phyloP scores from a whole-genome alignment of 1,140 invertebrate species.

The Ylistrum balloti region DNA sequence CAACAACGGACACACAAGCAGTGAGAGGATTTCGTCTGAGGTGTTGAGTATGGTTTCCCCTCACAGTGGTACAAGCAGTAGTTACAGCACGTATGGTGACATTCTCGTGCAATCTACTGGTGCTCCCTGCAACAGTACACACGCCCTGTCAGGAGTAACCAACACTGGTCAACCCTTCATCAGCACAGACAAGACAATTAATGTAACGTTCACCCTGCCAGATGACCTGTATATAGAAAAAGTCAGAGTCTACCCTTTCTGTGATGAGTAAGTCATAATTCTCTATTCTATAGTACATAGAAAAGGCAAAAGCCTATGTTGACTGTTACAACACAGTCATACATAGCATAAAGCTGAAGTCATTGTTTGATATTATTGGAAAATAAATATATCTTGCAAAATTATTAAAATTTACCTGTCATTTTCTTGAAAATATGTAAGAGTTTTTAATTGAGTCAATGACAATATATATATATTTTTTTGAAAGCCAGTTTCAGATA shows the following conservation, averaged over 20 bases:
- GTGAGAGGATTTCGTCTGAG: conserved; percentile 66
- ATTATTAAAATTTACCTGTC: too few relatives aligned
- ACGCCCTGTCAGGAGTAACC: background rate
- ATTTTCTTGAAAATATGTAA: too few relatives aligned
- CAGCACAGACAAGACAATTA: conserved; percentile 29
- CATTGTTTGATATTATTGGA: too few relatives aligned
- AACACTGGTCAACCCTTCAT: conserved; percentile 50
- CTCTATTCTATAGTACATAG: too few relatives aligned
- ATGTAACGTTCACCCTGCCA: conserved; percentile 65
- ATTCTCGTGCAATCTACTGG: conserved; percentile 60
- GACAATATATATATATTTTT: too few relatives aligned
- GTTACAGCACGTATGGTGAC: conserved; percentile 56
- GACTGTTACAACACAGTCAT: too few relatives aligned
- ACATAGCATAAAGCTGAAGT: too few relatives aligned
- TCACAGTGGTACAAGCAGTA: background rate
- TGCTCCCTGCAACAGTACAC: conserved; percentile 35
- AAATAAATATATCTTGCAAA: too few relatives aligned
- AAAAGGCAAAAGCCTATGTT: too few relatives aligned
- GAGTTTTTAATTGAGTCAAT: too few relatives aligned
- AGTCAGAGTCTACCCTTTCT: conserved; percentile 65
- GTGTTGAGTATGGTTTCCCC: conserved; percentile 59
- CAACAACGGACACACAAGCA: conserved; percentile 60
- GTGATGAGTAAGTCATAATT: conserved; percentile 55
- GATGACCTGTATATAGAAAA: conserved; percentile 63
- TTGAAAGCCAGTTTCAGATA: too few relatives aligned